Conservation (phyloP, 2,888 invertebrate genomes). For the Callimorpha dominula region DNA sequence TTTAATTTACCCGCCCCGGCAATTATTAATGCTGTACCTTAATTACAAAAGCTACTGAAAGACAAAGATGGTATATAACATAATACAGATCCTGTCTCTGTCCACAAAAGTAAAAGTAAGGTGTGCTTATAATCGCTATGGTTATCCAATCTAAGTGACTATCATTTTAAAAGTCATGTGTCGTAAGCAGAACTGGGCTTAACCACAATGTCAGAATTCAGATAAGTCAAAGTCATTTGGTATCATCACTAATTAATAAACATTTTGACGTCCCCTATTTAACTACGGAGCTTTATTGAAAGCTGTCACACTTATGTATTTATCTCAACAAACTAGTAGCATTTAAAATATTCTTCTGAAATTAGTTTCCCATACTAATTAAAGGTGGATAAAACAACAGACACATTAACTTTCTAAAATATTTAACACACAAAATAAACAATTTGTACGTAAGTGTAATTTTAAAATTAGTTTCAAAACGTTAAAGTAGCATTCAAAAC, state of each 20-base stretch:
- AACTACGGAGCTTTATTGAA: no score
- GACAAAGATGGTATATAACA: no score
- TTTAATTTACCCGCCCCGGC: no score
- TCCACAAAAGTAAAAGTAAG: no score
- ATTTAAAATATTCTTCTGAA: background rate
- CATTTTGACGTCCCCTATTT: no score
- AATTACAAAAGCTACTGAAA: no score
- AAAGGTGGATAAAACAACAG: background rate
- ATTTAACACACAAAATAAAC: slow-evolving; percentile 32
- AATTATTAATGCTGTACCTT: no score
- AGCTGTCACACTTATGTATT: no score
- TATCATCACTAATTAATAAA: background rate
- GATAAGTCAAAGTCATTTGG: background rate
- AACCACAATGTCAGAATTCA: background rate
- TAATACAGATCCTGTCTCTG: no score
- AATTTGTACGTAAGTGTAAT: slow-evolving; percentile 42
- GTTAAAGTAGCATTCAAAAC: slow-evolving; percentile 51
- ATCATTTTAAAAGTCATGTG: no score
- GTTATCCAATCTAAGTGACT: background rate
- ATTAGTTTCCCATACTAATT: background rate
- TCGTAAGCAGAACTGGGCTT: no score
- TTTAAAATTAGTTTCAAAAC: slow-evolving; percentile 55
- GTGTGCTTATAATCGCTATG: no score
- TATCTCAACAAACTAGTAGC: background rate
- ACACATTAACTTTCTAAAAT: background rate